Evolutionary conservation across 2,113 vertebrate genomes (phyloP).

Genomic region (Melierax canorus): DNA sequence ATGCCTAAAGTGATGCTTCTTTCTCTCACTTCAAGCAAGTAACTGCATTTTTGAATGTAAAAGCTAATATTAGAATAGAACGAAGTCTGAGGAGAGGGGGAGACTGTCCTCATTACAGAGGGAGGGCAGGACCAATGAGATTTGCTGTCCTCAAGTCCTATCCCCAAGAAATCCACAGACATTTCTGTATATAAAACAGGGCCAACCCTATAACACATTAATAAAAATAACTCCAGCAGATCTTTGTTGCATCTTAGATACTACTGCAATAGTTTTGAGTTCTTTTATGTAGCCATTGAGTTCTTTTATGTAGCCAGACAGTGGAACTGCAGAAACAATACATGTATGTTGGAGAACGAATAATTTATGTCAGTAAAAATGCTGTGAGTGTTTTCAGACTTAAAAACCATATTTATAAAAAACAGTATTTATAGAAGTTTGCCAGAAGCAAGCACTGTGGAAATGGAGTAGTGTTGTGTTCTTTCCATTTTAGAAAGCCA

Average conservation of each 20-base stretch:
- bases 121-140: not conserved
- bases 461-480: not conserved
- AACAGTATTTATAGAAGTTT: not conserved
- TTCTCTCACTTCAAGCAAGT: not conserved
- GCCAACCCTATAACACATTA: not conserved
- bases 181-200: not conserved
- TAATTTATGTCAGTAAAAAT: not conserved
- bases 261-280: not conserved
- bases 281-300: not conserved
- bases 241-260: not conserved
- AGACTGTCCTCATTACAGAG: not conserved
- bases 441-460: not conserved
- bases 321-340: not conserved
- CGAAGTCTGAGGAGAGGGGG: not conserved
- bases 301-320: not conserved
- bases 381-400: not conserved
- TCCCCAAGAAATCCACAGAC: not conserved
- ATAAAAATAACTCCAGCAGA: not conserved
- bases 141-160: not conserved
- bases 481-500: not conserved
- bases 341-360: not conserved
- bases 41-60: not conserved
- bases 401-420: not conserved
- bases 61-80: not conserved
- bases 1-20: not conserved